phyloP scores from a whole-genome alignment of 2,888 invertebrate genomes.

The Sphaerophoria rueppellii region DNA sequence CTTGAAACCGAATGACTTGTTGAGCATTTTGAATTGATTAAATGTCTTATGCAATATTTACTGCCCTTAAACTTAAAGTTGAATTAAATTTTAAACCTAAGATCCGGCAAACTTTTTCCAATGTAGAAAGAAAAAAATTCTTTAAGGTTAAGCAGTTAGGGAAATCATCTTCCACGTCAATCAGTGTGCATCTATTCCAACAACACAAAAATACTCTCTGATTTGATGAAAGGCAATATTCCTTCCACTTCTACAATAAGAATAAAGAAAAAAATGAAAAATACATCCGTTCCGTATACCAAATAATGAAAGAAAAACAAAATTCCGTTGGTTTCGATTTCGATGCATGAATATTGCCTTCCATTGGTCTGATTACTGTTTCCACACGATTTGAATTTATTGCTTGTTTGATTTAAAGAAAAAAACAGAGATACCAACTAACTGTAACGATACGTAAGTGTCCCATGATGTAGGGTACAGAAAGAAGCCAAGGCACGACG shows the following conservation, averaged over 20 bases:
- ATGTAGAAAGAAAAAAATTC: too few relatives aligned
- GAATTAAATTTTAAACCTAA: too few relatives aligned
- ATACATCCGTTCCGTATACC: too few relatives aligned
- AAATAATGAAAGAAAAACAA: not conserved
- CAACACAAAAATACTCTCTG: conserved; percentile 1
- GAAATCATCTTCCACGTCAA: conserved; percentile 64
- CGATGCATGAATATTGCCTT: conserved; percentile 64
- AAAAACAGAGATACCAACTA: conserved; percentile 54
- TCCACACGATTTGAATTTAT: conserved; percentile 72
- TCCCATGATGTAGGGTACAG: not conserved
- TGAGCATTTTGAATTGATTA: too few relatives aligned
- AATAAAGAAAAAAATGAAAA: conserved; percentile 20
- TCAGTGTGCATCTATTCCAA: conserved; percentile 33
- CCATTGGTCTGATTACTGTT: conserved; percentile 66
- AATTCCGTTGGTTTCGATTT: conserved; percentile 32
- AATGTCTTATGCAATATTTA: too few relatives aligned
- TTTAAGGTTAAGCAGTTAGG: too few relatives aligned
- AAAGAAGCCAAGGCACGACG: not conserved
- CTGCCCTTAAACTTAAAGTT: too few relatives aligned
- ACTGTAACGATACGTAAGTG: conserved; percentile 19
- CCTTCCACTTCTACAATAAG: conserved; percentile 16
- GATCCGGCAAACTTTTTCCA: too few relatives aligned
- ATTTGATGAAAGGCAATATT: conserved; percentile 20
- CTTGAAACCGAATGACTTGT: too few relatives aligned
- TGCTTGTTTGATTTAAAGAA: conserved; percentile 56